Evolutionary conservation across 2,888 invertebrate species (phyloP), one percentile per base, ranked within the genome.

Genomic region (Aplocera efformata): DNA sequence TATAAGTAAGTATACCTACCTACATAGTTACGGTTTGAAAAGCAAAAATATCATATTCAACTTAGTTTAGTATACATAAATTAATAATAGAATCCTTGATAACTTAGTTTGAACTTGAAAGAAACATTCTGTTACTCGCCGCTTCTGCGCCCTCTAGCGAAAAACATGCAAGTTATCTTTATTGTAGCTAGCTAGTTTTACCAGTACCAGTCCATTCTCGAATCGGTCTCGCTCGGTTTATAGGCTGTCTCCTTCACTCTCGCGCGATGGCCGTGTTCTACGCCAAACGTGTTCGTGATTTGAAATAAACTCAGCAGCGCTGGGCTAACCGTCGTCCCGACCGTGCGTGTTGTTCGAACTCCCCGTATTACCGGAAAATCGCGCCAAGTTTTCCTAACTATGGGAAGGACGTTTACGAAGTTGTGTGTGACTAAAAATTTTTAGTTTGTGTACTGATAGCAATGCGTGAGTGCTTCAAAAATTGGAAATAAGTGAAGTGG

Each of bases 351-450:
- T 57, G 54, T 56, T 32, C 21, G 20, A 36, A 17, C 59, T 56
- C 62, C 37, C 40, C 32, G 50, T 62, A 25, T 29, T 30, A 58
- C 58, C 61, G 60, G 60, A 50, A 54, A 61, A 65, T 70, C 79
- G 77, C 77, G 79, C 72, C 72, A 72, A 80, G 72, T 80, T 79
- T 76, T 65, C 64, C 54, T 60, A 58, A 65, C 65, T 63, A 72
- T 72, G 70, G 64, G 58, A 65, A 57, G 56, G 64, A 72, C 71
- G 75, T 79, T 77, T 25, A 33, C 56, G 64, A 65, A 63, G 60
- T 60, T 58, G 51, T 59, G 54, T 55, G 64, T 69, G 61, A 53
- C 60, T 48, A 47, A 58, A 65, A 62, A 61, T 64, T 25, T 10
- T 32, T 26, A 60, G 56, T 56, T 60, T 60, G 58, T 60, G 53